Conservation (phyloP, 2,797 vertebrate genomes). For the Sebastes oblongus region DNA sequence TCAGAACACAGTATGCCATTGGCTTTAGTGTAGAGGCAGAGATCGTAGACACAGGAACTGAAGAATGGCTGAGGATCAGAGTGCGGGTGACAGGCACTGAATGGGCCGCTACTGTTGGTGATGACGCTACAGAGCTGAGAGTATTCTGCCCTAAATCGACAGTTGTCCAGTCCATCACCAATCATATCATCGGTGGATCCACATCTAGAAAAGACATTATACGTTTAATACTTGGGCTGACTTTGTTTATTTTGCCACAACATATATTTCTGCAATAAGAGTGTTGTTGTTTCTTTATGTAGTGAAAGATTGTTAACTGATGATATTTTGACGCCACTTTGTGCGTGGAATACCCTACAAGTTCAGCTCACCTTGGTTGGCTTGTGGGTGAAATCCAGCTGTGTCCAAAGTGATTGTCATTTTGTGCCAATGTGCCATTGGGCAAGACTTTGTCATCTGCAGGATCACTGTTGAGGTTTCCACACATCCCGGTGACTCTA, state of each 20-base stretch:
- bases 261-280: neutral
- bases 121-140: conserved; percentile 73
- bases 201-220: conserved; percentile 56
- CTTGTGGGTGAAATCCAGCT: conserved; percentile 17
- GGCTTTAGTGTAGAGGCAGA: conserved; percentile 75
- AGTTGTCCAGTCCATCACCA: conserved; percentile 2
- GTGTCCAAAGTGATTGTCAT: too few relatives aligned
- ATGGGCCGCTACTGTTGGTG: conserved; percentile 70
- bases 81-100: conserved; percentile 65
- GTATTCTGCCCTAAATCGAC: conserved; percentile 52
- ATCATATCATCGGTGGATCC: conserved; percentile 28
- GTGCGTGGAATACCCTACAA: neutral
- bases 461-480: conserved; percentile 70
- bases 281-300: neutral
- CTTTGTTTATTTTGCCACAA: neutral
- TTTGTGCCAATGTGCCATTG: too few relatives aligned
- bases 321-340: neutral
- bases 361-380: conserved; percentile 55
- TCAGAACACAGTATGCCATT: conserved; percentile 72
- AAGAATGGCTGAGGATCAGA: conserved; percentile 64
- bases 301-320: neutral
- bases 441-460: conserved; percentile 67
- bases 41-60: conserved; percentile 74
- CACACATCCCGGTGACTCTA: conserved; percentile 66
- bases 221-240: neutral